phyloP scores from a whole-genome alignment of 2,797 vertebrate species.

The Dromococcyx pavoninus region DNA sequence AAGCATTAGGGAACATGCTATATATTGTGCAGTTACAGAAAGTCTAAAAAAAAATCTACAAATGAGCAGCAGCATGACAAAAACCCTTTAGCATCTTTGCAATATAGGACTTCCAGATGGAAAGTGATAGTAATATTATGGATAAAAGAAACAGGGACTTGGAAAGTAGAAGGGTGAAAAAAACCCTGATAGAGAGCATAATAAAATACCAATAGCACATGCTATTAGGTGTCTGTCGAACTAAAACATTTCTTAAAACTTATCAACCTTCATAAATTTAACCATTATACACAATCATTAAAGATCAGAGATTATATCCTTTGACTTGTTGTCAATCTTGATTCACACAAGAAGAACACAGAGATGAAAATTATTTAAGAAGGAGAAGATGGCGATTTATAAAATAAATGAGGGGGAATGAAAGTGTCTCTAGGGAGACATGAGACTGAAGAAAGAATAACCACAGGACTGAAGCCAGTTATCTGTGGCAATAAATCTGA shows the following conservation, averaged over 20 bases:
- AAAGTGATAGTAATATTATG: not conserved
- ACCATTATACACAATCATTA: not conserved
- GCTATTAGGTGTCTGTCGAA: not conserved
- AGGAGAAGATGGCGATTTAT: not conserved
- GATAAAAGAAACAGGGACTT: not conserved
- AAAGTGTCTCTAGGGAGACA: not conserved
- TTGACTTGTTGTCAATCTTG: not conserved
- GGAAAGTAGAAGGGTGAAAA: not conserved
- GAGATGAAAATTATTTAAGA: conserved; percentile 7
- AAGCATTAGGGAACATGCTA: not conserved
- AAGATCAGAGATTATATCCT: not conserved
- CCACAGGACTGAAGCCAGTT: not conserved
- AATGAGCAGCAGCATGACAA: not conserved
- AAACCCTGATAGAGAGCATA: not conserved
- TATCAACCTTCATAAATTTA: not conserved
- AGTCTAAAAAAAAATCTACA: not conserved
- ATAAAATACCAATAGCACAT: not conserved
- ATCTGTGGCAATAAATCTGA: conserved; percentile 2
- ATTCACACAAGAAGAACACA: not conserved
- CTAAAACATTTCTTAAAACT: not conserved
- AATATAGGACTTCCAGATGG: not conserved
- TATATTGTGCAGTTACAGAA: not conserved
- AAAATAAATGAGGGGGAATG: conserved; percentile 6
- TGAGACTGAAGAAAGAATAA: not conserved
- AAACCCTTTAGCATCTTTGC: not conserved